Percentiles rank a stretch among this genome's conserved stretches.
Evolutionary conservation across 2,888 invertebrate species (phyloP).

Genomic region (Augochlorella aurata): DNA sequence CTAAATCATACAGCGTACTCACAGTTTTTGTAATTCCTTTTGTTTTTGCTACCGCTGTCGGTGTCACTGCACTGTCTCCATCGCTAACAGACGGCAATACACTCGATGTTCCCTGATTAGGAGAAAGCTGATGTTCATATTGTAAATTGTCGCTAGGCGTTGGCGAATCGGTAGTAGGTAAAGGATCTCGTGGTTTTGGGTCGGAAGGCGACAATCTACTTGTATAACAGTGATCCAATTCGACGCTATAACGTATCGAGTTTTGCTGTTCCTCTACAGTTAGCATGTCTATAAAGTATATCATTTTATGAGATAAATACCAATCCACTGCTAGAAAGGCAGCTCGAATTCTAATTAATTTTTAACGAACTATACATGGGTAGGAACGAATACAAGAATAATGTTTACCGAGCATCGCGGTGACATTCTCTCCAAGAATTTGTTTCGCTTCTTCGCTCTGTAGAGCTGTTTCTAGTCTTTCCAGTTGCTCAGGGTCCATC

Average conservation of each 20-base stretch:
- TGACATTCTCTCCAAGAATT: constrained; percentile 83
- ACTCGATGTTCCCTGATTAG: constrained; percentile 37
- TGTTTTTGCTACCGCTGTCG: constrained; percentile 50
- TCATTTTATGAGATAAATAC: background rate
- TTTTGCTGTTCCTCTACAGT: constrained; percentile 84
- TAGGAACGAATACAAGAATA: constrained; percentile 18
- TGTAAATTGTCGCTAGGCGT: constrained; percentile 69
- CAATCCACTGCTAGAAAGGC: background rate
- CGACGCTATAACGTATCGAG: constrained; percentile 83
- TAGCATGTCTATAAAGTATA: constrained; percentile 78
- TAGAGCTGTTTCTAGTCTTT: constrained; percentile 83
- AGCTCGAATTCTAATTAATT: background rate
- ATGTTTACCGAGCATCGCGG: constrained; percentile 81
- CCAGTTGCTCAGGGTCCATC: constrained; percentile 83
- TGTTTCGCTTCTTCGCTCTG: constrained; percentile 83
- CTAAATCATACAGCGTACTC: background rate
- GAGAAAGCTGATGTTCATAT: constrained; percentile 44
- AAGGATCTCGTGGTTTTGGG: constrained; percentile 83
- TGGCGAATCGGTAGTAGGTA: constrained; percentile 73
- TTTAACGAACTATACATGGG: background rate
- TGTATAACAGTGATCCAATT: constrained; percentile 92
- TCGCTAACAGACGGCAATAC: constrained; percentile 38
- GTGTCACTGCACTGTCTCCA: constrained; percentile 35
- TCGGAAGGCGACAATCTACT: constrained; percentile 83
- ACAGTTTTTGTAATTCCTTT: constrained; percentile 57